Percentiles rank a stretch among this genome's conserved stretches.
Conservation (phyloP, 2,797 vertebrate genomes). For the Syndactyla subalaris region DNA sequence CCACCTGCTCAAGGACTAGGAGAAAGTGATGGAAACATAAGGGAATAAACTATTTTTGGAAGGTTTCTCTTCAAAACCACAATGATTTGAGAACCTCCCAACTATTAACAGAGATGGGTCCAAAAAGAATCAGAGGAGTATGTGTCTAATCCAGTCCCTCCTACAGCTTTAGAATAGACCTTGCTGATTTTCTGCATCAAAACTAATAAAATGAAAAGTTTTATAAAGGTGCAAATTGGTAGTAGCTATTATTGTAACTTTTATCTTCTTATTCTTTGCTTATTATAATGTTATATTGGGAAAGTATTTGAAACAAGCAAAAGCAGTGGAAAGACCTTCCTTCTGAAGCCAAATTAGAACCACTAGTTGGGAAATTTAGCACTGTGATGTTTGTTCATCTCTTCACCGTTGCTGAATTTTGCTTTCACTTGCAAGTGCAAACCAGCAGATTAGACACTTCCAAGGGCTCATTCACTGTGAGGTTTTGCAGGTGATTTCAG, state of each 20-base stretch:
- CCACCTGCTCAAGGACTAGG: neutral
- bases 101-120: neutral
- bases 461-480: constrained; percentile 59
- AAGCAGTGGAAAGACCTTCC: neutral
- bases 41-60: neutral
- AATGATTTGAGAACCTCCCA: neutral
- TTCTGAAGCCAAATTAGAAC: constrained; percentile 12
- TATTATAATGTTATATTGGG: neutral
- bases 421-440: constrained; percentile 59
- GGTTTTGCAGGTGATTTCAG: constrained; percentile 78
- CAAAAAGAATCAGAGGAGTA: neutral
- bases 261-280: neutral
- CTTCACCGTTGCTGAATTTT: constrained; percentile 15
- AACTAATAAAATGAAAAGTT: neutral
- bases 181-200: neutral
- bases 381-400: constrained; percentile 41
- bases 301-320: neutral
- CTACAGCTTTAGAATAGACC: neutral
- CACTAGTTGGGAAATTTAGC: neutral
- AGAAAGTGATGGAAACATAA: neutral
- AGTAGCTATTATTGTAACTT: neutral
- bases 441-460: constrained; percentile 67
- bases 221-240: neutral
- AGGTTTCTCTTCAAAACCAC: neutral
- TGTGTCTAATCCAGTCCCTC: neutral